Evolutionary conservation across 2,797 vertebrate genomes (phyloP).

Genomic region (Phoxinus dragarum): DNA sequence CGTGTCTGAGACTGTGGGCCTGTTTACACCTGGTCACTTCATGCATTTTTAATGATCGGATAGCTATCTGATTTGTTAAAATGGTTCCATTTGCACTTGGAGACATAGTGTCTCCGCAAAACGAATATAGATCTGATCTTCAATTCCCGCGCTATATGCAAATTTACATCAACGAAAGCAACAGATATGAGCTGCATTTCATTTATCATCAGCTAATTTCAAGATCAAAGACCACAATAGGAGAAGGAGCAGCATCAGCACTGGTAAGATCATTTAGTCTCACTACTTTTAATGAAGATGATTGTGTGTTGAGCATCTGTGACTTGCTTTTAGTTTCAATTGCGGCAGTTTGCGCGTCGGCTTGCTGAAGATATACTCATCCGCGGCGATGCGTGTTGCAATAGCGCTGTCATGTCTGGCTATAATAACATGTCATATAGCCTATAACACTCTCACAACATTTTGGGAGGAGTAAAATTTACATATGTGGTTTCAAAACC

Average conservation of each 20-base stretch:
- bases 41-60: background rate
- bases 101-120: background rate
- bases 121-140: background rate
- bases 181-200: constrained; percentile 12
- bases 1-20: background rate
- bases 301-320: constrained; percentile 1
- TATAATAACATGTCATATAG: background rate
- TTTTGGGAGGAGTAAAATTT: background rate
- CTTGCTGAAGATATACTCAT: background rate
- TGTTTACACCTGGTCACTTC: background rate
- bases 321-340: background rate
- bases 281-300: constrained; percentile 3
- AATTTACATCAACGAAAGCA: background rate
- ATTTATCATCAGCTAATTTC: constrained; percentile 11
- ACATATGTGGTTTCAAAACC: background rate
- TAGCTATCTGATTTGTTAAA: background rate
- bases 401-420: background rate
- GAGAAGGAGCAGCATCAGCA: constrained; percentile 9
- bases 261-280: constrained; percentile 9
- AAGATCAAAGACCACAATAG: constrained; percentile 15
- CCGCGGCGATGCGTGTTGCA: background rate
- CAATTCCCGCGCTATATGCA: background rate
- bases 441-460: background rate
- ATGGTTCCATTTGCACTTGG: background rate
- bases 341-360: background rate